Conservation (phyloP, 2,113 vertebrate genomes). For the Neoarius graeffei region DNA sequence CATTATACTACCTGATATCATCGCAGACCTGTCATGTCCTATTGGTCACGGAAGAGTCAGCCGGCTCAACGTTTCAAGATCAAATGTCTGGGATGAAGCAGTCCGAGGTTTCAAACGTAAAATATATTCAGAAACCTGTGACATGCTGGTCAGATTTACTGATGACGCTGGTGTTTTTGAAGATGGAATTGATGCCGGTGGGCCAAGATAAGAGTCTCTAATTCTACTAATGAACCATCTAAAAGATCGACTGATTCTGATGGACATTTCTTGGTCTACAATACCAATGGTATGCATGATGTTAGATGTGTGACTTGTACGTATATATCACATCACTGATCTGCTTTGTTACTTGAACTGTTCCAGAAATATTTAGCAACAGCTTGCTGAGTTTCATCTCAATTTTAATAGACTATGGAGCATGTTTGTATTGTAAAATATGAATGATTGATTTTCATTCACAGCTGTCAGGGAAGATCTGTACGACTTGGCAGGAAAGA, state of each 20-base stretch:
- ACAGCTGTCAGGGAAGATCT: constrained; percentile 45
- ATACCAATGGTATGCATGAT: constrained; percentile 49
- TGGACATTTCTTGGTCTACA: constrained; percentile 54
- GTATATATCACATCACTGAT: not conserved
- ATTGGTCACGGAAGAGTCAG: not conserved
- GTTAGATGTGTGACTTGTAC: not conserved
- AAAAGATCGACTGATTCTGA: constrained; percentile 50
- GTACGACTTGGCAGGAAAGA: constrained; percentile 48
- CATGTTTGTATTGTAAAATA: too few relatives aligned
- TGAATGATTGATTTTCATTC: not conserved
- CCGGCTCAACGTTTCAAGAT: constrained; percentile 25
- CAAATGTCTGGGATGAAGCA: constrained; percentile 37
- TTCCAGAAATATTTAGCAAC: too few relatives aligned
- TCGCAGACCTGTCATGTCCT: too few relatives aligned
- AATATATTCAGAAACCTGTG: constrained; percentile 49
- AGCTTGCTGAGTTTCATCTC: not conserved
- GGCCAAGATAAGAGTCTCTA: constrained; percentile 53
- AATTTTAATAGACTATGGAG: too few relatives aligned
- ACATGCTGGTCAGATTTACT: constrained; percentile 55
- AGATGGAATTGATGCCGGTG: constrained; percentile 49
- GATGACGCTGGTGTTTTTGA: constrained; percentile 45
- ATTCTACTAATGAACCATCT: constrained; percentile 49
- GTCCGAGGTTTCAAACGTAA: constrained; percentile 42
- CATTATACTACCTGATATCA: too few relatives aligned
- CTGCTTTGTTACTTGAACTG: not conserved